Conservation (phyloP, 2,113 vertebrate species). For the Takifugu bimaculatus region DNA sequence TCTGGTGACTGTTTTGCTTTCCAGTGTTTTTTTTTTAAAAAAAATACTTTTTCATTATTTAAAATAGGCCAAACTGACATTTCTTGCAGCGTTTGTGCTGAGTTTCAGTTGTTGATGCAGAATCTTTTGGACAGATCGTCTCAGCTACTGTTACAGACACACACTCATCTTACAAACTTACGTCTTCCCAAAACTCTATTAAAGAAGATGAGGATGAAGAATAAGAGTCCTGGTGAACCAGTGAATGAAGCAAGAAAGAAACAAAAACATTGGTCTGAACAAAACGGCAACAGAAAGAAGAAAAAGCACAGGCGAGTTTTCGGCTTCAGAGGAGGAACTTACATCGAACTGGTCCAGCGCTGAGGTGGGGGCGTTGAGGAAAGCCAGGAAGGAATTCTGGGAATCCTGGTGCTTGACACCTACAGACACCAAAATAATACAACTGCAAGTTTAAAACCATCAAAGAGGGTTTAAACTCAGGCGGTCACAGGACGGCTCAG, state of each 20-base stretch:
- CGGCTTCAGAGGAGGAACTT: constrained; percentile 56
- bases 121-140: constrained; percentile 7
- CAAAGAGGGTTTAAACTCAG: constrained; percentile 42
- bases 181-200: constrained; percentile 97
- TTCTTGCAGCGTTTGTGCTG: constrained; percentile 1
- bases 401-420: constrained; percentile 99
- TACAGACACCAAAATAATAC: constrained; percentile 68
- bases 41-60: not conserved
- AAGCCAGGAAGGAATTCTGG: constrained; percentile 98
- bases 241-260: constrained; percentile 77
- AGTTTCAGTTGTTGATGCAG: not conserved
- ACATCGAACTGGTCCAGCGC: constrained; percentile 96
- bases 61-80: not conserved
- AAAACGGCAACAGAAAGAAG: not conserved
- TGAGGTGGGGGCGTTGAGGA: constrained; percentile 95
- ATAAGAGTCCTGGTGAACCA: constrained; percentile 89
- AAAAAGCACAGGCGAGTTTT: not conserved
- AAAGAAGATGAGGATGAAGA: constrained; percentile 94
- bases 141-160: constrained; percentile 14
- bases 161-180: constrained; percentile 77
- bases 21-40: not conserved
- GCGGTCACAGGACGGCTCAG: constrained; percentile 45
- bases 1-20: not conserved
- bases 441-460: constrained; percentile 25
- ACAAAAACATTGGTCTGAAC: constrained; percentile 1